Percentiles rank a stretch among this genome's conserved stretches.
These are phyloP conservation scores for Ceratina japonica DNA, from an alignment of 1,140 invertebrate genomes.

Conservation along the genomic window DNA sequence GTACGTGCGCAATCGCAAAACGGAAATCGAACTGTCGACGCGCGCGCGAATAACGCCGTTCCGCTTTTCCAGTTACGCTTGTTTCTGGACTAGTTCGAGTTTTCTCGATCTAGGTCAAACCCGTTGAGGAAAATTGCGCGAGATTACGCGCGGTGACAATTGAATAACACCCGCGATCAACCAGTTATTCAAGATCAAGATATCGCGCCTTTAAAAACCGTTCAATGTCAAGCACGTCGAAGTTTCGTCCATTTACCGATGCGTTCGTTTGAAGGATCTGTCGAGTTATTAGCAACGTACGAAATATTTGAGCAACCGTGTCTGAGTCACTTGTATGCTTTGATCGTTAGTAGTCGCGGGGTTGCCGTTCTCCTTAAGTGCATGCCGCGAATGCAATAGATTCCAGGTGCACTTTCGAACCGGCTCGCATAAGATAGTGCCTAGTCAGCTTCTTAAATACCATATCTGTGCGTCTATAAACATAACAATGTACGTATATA, in stretches of 20 bases:
- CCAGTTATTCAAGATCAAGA: neutral
- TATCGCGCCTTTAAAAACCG: neutral
- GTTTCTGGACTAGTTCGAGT: neutral
- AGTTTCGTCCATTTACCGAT: too few species aligned
- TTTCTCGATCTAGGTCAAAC: slow-evolving; percentile 29
- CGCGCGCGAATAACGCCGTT: neutral
- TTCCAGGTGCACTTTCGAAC: neutral
- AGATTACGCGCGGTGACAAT: slow-evolving; percentile 22
- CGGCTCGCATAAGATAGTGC: too few species aligned
- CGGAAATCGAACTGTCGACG: neutral
- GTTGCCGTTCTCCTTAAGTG: neutral
- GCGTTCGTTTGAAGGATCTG: too few species aligned
- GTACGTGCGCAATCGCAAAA: neutral
- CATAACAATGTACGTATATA: neutral
- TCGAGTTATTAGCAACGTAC: too few species aligned
- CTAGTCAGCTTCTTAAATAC: slow-evolving; percentile 5
- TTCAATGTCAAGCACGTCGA: too few species aligned
- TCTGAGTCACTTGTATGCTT: too few species aligned
- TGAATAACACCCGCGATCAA: slow-evolving; percentile 12
- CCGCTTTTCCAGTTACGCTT: neutral
- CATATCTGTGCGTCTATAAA: neutral
- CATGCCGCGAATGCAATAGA: neutral
- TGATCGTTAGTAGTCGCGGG: too few species aligned
- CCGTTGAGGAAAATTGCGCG: slow-evolving; percentile 18
- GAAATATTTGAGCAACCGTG: too few species aligned